These are phyloP conservation scores for Lymantria monacha DNA, from an alignment of 2,888 invertebrate genomes.

Conservation along the genomic window DNA sequence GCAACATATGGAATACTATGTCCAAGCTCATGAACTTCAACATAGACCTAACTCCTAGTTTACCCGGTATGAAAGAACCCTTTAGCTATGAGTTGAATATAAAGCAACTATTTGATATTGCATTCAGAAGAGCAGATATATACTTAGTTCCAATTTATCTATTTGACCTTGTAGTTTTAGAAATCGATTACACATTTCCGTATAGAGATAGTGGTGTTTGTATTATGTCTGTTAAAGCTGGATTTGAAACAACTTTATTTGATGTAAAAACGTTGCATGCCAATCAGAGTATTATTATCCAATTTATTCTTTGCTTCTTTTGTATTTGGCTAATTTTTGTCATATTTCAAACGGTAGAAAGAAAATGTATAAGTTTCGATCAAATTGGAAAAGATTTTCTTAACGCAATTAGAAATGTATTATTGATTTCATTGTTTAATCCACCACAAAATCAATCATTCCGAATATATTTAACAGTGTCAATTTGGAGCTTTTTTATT, in stretches of 20 bases:
- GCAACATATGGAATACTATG: slow-evolving; percentile 60
- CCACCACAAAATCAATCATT: slow-evolving; percentile 55
- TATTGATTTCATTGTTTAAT: slow-evolving; percentile 53
- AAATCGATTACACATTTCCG: slow-evolving; percentile 58
- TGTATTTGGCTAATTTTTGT: slow-evolving; percentile 62
- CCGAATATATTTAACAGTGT: slow-evolving; percentile 57
- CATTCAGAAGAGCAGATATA: slow-evolving; percentile 59
- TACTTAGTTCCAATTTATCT: slow-evolving; percentile 62
- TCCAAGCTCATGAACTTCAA: slow-evolving; percentile 61
- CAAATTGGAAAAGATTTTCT: slow-evolving; percentile 66
- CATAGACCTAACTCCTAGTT: slow-evolving; percentile 51
- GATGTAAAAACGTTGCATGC: slow-evolving; percentile 45
- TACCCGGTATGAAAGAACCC: slow-evolving; percentile 38
- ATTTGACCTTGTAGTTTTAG: slow-evolving; percentile 59
- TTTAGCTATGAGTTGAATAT: slow-evolving; percentile 58
- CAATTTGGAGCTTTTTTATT: slow-evolving; percentile 68
- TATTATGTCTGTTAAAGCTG: slow-evolving; percentile 59
- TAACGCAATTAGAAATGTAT: slow-evolving; percentile 56
- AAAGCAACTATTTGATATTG: slow-evolving; percentile 52
- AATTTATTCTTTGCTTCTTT: slow-evolving; percentile 49
- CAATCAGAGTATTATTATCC: slow-evolving; percentile 38
- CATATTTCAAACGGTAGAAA: slow-evolving; percentile 49
- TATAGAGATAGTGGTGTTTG: slow-evolving; percentile 68
- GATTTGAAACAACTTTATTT: slow-evolving; percentile 60
- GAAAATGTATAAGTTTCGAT: slow-evolving; percentile 42